Evolutionary conservation across 2,797 vertebrate species (phyloP), one percentile per base, ranked within the genome.

Genomic region (Acipenser transmontanus): DNA sequence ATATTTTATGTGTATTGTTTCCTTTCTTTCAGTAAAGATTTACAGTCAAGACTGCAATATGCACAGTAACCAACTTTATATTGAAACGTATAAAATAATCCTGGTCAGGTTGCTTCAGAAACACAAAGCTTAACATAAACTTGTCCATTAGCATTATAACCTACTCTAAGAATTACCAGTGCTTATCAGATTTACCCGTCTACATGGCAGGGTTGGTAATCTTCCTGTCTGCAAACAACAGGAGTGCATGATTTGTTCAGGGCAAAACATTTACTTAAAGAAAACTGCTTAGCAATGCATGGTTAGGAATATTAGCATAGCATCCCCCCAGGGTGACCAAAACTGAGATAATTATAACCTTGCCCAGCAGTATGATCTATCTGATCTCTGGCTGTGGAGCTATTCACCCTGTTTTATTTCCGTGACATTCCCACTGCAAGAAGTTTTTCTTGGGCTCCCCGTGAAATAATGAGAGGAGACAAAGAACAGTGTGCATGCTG

Each of bases 261-360:
- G 72, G 70, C 67, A 70, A 71, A 76, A 71, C 51, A 57, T 77
- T 73, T 76, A 75, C 75, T 75, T 69, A 70, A 3, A 34, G 34
- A 34, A 72, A 70, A 69, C 73, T 63, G 59, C 51, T 60, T 67
- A 67, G 61, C 64, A 59, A 50, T 63, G 12, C 52, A 64, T 49
- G 49, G 20, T 20, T 50, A 20, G 50, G 63, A 64, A 64, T 71
- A 68, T 71, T 67, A 71, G 63, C 17, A 50, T 61, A 47, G 66
- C 49, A 49, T 60, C 66, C 65, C 52, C 47, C 69, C 65, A 12
- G 61, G 71, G 77, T 73, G 64, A 69, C 73, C 64, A 47, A 74
- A 73, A 74, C 66, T 69, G 71, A 76, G 60, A 72, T 77, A 82
- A 82, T 78, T 71, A 76, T 72, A 74, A 78, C 74, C 76, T 75